Conservation (phyloP, 2,888 invertebrate genomes). For the Leucophenga maculata region DNA sequence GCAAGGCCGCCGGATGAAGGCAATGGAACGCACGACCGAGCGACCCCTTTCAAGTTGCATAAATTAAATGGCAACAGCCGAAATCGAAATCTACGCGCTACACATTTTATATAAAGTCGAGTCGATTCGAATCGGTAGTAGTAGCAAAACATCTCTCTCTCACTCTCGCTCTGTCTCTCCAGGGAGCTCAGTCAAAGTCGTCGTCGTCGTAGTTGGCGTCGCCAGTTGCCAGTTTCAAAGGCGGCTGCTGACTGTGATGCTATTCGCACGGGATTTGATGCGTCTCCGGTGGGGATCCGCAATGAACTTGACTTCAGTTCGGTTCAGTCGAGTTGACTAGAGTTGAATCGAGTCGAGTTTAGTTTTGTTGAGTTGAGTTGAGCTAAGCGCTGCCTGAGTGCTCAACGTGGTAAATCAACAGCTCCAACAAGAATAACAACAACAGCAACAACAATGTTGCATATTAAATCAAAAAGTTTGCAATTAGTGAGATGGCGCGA, state of each 20-base stretch:
- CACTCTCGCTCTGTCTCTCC: no score
- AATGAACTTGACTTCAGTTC: no score
- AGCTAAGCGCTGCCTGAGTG: background rate
- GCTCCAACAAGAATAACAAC: background rate
- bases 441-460: background rate
- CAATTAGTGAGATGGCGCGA: slow-evolving; percentile 7
- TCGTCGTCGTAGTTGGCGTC: background rate
- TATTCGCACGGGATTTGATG: slow-evolving; percentile 8
- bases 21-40: no score
- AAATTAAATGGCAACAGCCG: slow-evolving; percentile 18
- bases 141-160: no score
- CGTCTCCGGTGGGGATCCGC: no score
- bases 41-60: slow-evolving; percentile 20
- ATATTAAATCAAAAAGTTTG: background rate
- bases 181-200: no score
- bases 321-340: background rate
- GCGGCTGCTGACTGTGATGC: background rate
- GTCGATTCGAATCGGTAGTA: no score
- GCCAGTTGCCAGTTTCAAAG: no score
- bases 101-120: no score
- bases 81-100: slow-evolving; percentile 4
- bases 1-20: no score
- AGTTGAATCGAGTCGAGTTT: no score
- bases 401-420: slow-evolving; percentile 6
- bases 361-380: background rate